Evolutionary conservation across 2,113 vertebrate genomes (phyloP), one percentile per base, ranked within the genome.

Genomic region (Acrocephalus kingi): DNA sequence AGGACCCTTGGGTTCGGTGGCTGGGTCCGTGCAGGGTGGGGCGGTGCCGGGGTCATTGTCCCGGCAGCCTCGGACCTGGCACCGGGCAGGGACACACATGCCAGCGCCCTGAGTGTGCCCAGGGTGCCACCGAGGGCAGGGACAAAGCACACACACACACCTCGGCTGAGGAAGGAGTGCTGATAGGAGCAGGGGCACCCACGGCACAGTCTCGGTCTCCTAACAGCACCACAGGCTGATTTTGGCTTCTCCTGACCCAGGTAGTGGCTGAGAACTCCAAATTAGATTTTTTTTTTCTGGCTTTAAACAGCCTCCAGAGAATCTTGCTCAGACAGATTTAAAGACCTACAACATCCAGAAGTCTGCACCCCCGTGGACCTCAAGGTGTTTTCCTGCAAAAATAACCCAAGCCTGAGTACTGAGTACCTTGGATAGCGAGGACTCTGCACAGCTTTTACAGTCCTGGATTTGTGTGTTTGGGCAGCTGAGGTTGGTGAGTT

Each of bases 401-500:
- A 52, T 18, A 64, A 41, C 2, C n/a, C 46, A 31, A 30, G 5
- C 6, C 35, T 13, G 48, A 71, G 64, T 11, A 10, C 19, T 2
- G 71, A 51, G 33, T 58, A 4, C 84, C 35, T 62, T 73, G 84
- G 41, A 17, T 56, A 84, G 82, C 0, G 3, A 82, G 76, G 71
- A 3, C 52, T 67, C 45, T 39, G 68, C 71, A 2, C 33, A 10
- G 76, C 43, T 52, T 51, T 80, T 35, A 16, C 51, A 20, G 39
- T 22, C 64, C 28, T 46, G 73, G 5, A 49, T 75, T 11, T 7
- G 46, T 33, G 16, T 79, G 46, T 84, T 91, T 86, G 82, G 61
- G n/a, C 75, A 73, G 72, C 86, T 84, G 93, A 87, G 92, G 8
- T 9, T 59, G 84, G 90, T 2, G 72, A 71, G n/a, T 14, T n/a